A percentile compares a stretch with the other conserved stretches of the same genome.
Conservation (phyloP, 2,888 invertebrate species). For the Parnassius glacialis region DNA sequence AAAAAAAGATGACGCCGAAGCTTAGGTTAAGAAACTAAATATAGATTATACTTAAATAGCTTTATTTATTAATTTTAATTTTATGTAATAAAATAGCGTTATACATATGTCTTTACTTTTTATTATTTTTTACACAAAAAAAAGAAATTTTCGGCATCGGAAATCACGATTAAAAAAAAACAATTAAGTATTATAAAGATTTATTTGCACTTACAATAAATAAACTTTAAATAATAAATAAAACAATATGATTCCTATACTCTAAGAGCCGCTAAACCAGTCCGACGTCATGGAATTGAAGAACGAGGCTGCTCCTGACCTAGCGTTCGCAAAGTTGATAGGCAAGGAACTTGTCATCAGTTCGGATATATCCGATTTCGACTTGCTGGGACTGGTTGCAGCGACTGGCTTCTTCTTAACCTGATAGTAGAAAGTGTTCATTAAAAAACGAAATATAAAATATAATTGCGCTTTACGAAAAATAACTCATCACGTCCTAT, state of each 20-base stretch:
- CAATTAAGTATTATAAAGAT: not conserved
- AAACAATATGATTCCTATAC: not conserved
- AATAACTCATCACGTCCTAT: too few species aligned
- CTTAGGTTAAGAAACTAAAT: conserved; percentile 25
- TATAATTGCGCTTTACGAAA: too few species aligned
- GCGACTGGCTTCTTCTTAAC: conserved; percentile 68
- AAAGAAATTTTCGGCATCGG: too few species aligned
- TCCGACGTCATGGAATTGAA: conserved; percentile 91
- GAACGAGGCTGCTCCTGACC: conserved; percentile 89
- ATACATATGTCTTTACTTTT: not conserved
- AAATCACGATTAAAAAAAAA: not conserved
- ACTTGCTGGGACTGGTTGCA: conserved; percentile 58
- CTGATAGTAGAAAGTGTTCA: conserved; percentile 42
- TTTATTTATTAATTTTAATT: conserved; percentile 3
- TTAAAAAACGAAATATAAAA: not conserved
- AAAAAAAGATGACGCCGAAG: conserved; percentile 47
- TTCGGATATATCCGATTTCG: conserved; percentile 60
- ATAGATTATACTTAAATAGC: not conserved
- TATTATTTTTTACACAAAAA: not conserved
- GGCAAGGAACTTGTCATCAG: conserved; percentile 66
- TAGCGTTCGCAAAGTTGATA: conserved; percentile 79
- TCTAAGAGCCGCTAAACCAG: conserved; percentile 83
- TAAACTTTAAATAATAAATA: not conserved
- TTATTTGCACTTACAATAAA: not conserved
- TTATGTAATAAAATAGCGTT: not conserved